Conservation (phyloP, 2,113 vertebrate genomes). For the Plectropomus leopardus region DNA sequence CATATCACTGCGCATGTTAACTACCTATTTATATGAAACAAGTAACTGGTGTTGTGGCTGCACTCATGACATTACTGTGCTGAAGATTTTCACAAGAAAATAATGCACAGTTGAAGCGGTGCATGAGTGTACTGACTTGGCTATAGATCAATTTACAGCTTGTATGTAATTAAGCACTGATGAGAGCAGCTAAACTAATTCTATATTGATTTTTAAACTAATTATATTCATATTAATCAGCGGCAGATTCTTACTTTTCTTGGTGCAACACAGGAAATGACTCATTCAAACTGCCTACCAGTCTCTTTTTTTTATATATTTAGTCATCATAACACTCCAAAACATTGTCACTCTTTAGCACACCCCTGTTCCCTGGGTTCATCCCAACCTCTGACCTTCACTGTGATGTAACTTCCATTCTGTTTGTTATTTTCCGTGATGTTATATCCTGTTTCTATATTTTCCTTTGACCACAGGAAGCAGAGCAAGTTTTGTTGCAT, state of each 20-base stretch:
- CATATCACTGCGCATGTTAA: too few relatives aligned
- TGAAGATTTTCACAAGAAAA: too few relatives aligned
- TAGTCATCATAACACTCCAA: constrained; percentile 9
- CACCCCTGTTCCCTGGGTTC: constrained; percentile 43
- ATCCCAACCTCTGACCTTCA: constrained; percentile 59
- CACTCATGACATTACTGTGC: neutral
- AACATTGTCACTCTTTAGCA: constrained; percentile 9
- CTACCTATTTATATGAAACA: too few relatives aligned
- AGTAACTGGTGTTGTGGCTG: neutral
- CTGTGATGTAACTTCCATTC: constrained; percentile 61
- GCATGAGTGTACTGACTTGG: neutral
- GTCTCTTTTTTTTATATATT: neutral
- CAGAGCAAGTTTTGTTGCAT: constrained; percentile 51
- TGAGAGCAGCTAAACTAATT: neutral
- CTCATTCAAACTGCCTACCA: neutral
- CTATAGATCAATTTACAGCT: neutral
- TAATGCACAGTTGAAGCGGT: neutral
- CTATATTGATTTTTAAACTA: neutral
- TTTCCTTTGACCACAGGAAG: constrained; percentile 78
- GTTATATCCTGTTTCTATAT: constrained; percentile 78
- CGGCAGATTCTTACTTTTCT: neutral
- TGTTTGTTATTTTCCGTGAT: constrained; percentile 79
- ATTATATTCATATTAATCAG: constrained; percentile 4
- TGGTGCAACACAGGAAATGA: constrained; percentile 1
- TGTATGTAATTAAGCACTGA: neutral